These are phyloP conservation scores for Stenchaetothrips biformis DNA, from an alignment of 2,888 invertebrate species.

Conservation along the genomic window DNA sequence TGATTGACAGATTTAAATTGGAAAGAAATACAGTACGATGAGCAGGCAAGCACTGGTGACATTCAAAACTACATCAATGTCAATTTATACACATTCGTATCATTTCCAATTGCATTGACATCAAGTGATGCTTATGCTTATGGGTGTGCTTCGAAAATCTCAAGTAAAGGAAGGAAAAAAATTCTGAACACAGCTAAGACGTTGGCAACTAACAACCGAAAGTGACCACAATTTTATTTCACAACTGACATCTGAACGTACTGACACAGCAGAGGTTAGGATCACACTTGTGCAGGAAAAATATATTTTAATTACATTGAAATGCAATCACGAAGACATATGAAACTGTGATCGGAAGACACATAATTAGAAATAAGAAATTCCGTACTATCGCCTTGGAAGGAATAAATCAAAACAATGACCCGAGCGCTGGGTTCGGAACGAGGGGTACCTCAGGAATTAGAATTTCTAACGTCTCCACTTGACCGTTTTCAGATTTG, in stretches of 20 bases:
- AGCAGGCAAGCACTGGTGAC: background rate
- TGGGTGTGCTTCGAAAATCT: too few relatives aligned
- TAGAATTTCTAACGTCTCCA: slow-evolving; percentile 70
- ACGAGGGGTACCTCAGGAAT: slow-evolving; percentile 63
- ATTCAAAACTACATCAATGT: slow-evolving; percentile 5
- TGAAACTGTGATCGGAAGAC: background rate
- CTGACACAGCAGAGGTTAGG: too few relatives aligned
- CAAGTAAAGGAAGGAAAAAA: too few relatives aligned
- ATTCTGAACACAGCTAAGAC: too few relatives aligned
- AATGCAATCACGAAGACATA: too few relatives aligned
- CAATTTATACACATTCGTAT: slow-evolving; percentile 12
- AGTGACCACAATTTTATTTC: too few relatives aligned
- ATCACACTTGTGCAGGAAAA: too few relatives aligned
- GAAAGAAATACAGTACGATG: background rate
- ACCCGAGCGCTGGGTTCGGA: slow-evolving; percentile 14
- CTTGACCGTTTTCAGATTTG: slow-evolving; percentile 55
- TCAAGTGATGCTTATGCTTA: too few relatives aligned
- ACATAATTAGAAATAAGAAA: background rate
- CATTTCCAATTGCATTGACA: background rate
- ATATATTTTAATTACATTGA: too few relatives aligned
- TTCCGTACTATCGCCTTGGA: background rate
- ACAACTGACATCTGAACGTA: too few relatives aligned
- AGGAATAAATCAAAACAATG: background rate
- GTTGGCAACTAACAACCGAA: too few relatives aligned
- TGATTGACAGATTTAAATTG: background rate